Percentiles rank a stretch among this genome's conserved stretches.
Evolutionary conservation across 2,797 vertebrate species (phyloP).

Genomic region (Enteromius radiatus): DNA sequence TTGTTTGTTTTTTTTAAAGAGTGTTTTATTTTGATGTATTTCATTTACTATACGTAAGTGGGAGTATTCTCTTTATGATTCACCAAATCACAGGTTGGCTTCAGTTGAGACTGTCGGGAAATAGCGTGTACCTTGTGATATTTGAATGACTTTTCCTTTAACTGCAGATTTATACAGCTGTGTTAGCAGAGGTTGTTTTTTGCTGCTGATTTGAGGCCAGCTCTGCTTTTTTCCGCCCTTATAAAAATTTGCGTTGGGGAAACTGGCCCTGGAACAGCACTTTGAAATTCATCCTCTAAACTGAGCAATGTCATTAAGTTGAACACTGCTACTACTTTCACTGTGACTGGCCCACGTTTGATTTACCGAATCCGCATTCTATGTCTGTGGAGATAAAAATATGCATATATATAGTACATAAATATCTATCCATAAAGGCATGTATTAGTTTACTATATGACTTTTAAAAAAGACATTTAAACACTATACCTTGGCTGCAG

Average conservation of each 20-base stretch:
- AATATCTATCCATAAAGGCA: conserved; percentile 95
- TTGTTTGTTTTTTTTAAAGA: conserved; percentile 1
- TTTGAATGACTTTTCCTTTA: neutral
- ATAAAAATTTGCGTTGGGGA: neutral
- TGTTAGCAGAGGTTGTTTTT: conserved; percentile 29
- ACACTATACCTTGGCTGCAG: conserved; percentile 91
- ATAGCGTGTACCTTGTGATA: conserved; percentile 9
- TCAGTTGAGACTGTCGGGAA: neutral
- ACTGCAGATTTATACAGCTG: conserved; percentile 22
- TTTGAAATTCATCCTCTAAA: conserved; percentile 63
- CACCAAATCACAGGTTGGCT: conserved; percentile 19
- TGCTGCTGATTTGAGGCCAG: conserved; percentile 24
- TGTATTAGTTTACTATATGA: conserved; percentile 94
- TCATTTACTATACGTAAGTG: neutral
- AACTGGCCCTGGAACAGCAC: conserved; percentile 53
- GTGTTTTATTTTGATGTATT: conserved; percentile 22
- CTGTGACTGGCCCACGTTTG: conserved; percentile 95
- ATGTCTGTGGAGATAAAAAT: conserved; percentile 88
- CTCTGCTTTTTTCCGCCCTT: neutral
- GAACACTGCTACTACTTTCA: conserved; percentile 83
- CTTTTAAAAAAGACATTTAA: conserved; percentile 79
- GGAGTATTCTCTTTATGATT: neutral
- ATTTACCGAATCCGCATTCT: conserved; percentile 91
- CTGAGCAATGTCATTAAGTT: conserved; percentile 75
- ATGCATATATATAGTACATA: conserved; percentile 71